Evolutionary conservation across 2,888 invertebrate species (phyloP), one percentile per base, ranked within the genome.

Genomic region (Bursaphelenchus okinawaensis): DNA sequence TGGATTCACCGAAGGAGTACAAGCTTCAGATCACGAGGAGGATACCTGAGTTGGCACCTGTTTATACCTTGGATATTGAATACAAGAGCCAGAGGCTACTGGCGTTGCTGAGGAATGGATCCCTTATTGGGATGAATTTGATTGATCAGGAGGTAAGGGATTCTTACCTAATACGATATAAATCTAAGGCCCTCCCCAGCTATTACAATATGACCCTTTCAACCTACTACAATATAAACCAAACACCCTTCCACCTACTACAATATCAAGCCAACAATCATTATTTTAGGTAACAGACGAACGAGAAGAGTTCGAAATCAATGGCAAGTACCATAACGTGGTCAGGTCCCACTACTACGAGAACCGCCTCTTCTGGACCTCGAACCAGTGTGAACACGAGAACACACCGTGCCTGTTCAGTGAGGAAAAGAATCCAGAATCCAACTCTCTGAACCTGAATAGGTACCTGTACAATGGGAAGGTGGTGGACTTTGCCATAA

Each of bases 51-150:
- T 65, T 79, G 26, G 68, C 69, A 7, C 68, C 74, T 8, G 72
- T 73, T 0, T 66, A 62, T 27, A 69, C 76, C 19, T 68, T 79
- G 20, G 71, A 74, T 31, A 71, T 78, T 26, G 77, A 78, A 59
- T 55, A 65, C 7, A 40, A 57, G 2, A 70, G 68, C 23, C 73
- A 69, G 28, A 55, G 70, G 24, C 62, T 79, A 24, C 61, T 75
- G 24, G 72, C 72, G 1, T 69, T 71, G 7, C 63, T 74, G 0
- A 68, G 74, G 52, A 77, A 76, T 63, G 78, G 79, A 62, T 55
- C 61, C 4, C 65, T 68, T 50, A 52, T 57, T 19, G 56, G 57
- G n/a, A 51, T 62, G 28, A 58, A 65, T 40, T 54, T 72, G 20
- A 54, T 29, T 12, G 63, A 63, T 22, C 52, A 56, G 23, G 58